Evolutionary conservation across 30 jellyfish, hydroid and myxozoan species (phyloP).

Genomic region (Calvadosia cruxmelitensis): DNA sequence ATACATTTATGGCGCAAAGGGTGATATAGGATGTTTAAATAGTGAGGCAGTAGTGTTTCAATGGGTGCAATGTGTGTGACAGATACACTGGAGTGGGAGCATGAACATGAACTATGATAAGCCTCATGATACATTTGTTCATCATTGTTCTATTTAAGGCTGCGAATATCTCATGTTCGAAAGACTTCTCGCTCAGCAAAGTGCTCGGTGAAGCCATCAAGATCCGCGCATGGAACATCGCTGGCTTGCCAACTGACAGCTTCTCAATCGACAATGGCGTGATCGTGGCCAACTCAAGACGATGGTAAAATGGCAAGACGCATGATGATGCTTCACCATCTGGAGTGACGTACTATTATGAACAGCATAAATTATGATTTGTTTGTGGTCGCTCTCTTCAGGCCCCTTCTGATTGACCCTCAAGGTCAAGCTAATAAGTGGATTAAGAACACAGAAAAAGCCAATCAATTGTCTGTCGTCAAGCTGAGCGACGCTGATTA

Average conservation of each 20-base stretch:
- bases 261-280: conserved; percentile 92
- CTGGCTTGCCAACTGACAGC: conserved; percentile 89
- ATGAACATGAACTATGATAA: neutral
- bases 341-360: neutral
- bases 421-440: conserved; percentile 98
- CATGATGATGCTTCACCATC: neutral
- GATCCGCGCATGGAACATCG: conserved; percentile 93
- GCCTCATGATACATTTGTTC: neutral
- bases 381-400: conserved; percentile 1
- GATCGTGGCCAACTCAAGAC: conserved; percentile 81
- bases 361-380: neutral
- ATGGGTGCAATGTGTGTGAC: too few species aligned
- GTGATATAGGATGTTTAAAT: too few species aligned
- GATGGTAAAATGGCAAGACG: conserved; percentile 38
- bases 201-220: conserved; percentile 92
- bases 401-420: conserved; percentile 96
- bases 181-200: conserved; percentile 67
- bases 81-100: too few species aligned
- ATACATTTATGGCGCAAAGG: too few species aligned
- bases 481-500: conserved; percentile 76
- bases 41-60: too few species aligned
- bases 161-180: conserved; percentile 68
- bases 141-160: conserved; percentile 17
- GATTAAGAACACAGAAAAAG: conserved; percentile 91
- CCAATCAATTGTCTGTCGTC: conserved; percentile 59